Base-by-base conservation (phyloP, 2,888 invertebrate species). In the Agapostemon virescens region DNA sequence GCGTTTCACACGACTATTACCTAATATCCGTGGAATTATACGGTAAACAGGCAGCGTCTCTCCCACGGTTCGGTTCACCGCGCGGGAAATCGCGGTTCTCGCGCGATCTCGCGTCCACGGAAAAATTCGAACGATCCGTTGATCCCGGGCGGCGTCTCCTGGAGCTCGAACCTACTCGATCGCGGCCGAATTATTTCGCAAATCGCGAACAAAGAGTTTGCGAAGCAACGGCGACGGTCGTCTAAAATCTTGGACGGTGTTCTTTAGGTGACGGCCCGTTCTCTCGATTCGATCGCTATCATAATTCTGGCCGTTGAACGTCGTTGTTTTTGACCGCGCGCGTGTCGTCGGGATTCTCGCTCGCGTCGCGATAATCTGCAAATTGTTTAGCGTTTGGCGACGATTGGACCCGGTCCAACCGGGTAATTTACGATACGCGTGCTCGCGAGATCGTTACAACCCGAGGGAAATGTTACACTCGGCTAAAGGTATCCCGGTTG, bases 11-110 rank as follows among this genome's bases (percentile, higher is more conserved):
- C 84, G 73, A 58, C 71, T 81, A 77, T 85, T 86, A 84, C 83
- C 81, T 74, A 87, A 87, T 87, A 84, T 86, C 83, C 79, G 86
- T 78, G 78, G 84, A 87, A 87, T 83, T 83, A 77, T 74, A 66
- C 75, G 74, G 71, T 85, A 86, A 81, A 85, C 82, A 86, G 45
- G 40, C 77, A 67, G 20, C 49, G 40, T 70, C 71, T 87, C 82
- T 87, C 79, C 75, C 82, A 86, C 86, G 84, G 77, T 79, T 69
- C 64, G 42, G 49, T 70, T 73, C 69, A 30, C 70, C 9, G 23
- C 40, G 66, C 66, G 49, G 13, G 23, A 36, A 26, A 30, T 42
- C 30, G 42, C 42, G 17, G 9, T 26, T 20, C 4, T 3, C 6
- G 11, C n/a, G n/a, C 0, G n/a, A n/a, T 33, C 20, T 42, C 17